phyloP scores from a whole-genome alignment of 2,113 vertebrate species.

The Hemiprocne comata region DNA sequence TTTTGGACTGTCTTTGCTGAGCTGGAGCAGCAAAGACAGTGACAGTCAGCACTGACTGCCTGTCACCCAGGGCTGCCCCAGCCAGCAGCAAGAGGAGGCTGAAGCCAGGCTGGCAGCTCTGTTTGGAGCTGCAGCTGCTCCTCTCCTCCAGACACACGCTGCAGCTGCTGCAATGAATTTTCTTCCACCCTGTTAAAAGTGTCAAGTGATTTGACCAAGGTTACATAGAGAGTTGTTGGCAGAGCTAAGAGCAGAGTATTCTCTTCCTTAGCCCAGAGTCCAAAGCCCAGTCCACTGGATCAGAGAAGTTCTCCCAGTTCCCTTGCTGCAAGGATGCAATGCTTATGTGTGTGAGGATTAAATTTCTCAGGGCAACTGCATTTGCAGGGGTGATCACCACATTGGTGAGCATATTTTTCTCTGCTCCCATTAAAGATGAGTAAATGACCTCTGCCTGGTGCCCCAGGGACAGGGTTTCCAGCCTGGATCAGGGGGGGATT shows the following conservation, averaged over 20 bases:
- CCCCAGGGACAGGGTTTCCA: not conserved
- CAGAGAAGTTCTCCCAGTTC: not conserved
- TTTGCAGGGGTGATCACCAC: not conserved
- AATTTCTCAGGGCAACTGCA: not conserved
- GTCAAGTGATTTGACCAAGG: not conserved
- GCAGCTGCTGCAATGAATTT: not conserved
- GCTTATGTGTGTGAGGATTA: not conserved
- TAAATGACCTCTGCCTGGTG: not conserved
- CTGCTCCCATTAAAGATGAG: not conserved
- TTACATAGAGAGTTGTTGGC: rapidly evolving
- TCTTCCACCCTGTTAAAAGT: not conserved
- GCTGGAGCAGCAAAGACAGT: not conserved
- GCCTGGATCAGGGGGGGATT: not conserved
- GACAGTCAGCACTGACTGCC: not conserved
- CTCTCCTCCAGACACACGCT: not conserved
- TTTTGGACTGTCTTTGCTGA: not conserved
- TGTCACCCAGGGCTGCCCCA: not conserved
- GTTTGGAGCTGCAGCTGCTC: not conserved
- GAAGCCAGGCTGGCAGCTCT: rapidly evolving
- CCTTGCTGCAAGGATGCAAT: not conserved
- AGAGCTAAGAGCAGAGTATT: not conserved
- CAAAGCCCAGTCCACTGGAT: not conserved
- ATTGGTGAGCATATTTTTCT: not conserved
- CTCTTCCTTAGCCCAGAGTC: not conserved
- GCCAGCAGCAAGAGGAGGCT: rapidly evolving